Evolutionary conservation across 2,797 vertebrate species (phyloP).

Genomic region (Sebastes steindachneri): DNA sequence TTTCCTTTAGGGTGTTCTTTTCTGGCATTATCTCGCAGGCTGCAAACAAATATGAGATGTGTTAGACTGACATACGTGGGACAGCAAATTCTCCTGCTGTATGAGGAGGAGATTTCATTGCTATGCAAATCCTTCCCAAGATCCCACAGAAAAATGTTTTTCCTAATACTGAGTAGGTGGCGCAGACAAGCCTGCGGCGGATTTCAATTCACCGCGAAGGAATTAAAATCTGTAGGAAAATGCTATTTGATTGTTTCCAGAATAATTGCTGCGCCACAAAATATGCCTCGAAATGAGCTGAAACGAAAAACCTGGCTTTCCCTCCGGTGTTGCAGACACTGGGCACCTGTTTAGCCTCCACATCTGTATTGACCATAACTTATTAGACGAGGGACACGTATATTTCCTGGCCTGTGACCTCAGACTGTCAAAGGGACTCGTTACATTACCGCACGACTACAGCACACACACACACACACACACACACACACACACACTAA

Average conservation of each 20-base stretch:
- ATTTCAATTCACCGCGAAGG: constrained; percentile 29
- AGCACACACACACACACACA: neutral
- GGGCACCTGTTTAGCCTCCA: constrained; percentile 12
- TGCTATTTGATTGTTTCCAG: constrained; percentile 42
- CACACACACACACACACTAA: neutral
- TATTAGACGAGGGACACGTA: constrained; percentile 43
- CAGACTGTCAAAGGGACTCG: constrained; percentile 53
- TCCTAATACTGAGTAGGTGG: constrained; percentile 52
- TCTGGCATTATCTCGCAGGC: constrained; percentile 20
- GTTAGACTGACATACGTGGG: constrained; percentile 24
- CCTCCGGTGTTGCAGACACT: neutral
- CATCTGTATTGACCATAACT: constrained; percentile 20
- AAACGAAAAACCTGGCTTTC: neutral
- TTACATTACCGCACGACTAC: constrained; percentile 1
- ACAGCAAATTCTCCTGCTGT: constrained; percentile 19
- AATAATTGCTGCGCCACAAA: constrained; percentile 32
- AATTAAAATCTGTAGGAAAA: constrained; percentile 43
- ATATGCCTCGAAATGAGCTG: neutral
- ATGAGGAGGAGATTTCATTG: constrained; percentile 38
- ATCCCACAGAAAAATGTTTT: constrained; percentile 34
- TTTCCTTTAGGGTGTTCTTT: constrained; percentile 16
- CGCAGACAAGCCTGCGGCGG: constrained; percentile 15
- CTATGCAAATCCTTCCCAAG: constrained; percentile 50
- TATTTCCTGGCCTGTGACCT: constrained; percentile 65
- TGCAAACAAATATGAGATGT: constrained; percentile 15